Base-by-base conservation (phyloP, 2,113 vertebrate genomes). In the Saguinus midas region DNA sequence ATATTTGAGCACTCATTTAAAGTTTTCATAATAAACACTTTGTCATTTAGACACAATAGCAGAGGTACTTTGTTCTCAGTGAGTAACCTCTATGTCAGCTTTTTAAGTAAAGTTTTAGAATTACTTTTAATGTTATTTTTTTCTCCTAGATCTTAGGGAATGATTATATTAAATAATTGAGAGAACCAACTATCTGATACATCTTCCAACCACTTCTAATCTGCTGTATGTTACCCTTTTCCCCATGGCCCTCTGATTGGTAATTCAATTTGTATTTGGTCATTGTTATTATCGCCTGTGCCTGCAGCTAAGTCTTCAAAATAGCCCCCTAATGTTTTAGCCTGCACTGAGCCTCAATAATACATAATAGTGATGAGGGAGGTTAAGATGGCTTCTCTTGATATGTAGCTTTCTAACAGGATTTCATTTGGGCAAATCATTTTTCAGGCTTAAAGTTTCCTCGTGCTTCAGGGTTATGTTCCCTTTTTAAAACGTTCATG, bases 371-470 rank as follows among this genome's bases (percentile, higher is more conserved):
- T 95, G 72, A 25, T 43, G 57, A 96, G n/a, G 58, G 57, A 78
- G 25, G 57, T 70, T 78, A 50, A 73, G 95, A 86, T 91, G 76
- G 78, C 48, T 87, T 87, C 52, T 95, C 52, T 57, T 96, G 95
- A 88, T 88, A 90, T 57, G n/a, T 68, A 10, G 3, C 76, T 90
- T 97, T 92, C 70, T 93, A 21, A 88, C 32, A 93, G 45, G 37
- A 16, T 94, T 66, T 84, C 87, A 87, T 87, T 93, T 93, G 48
- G 85, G 45, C 45, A 95, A 90, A 79, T 96, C 40, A 70, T 78
- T 97, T 96, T 87, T 95, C 73, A 90, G 95, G 87, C 83, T 95
- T 95, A 73, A 92, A 70, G 50, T 90, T 95, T 97, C 73, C 92
- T 45, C 76, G 40, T 90, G 82, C 72, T 92, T 96, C 93, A 95